These are phyloP conservation scores for Struthidea cinerea DNA, from an alignment of 2,113 vertebrate species.

Conservation along the genomic window DNA sequence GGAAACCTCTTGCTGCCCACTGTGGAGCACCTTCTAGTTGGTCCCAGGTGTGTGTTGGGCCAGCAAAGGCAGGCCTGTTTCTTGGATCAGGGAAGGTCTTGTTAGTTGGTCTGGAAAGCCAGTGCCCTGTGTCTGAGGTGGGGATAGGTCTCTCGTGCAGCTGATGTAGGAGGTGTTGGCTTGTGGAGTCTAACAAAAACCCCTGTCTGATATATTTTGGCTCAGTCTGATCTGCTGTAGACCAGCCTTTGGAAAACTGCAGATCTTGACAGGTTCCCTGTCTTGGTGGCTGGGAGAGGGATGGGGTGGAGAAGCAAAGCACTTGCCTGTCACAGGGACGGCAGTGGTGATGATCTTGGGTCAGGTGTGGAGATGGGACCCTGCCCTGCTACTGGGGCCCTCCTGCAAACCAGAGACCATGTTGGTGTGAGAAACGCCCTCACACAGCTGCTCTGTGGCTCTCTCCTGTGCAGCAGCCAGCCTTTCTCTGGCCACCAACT, in stretches of 20 bases:
- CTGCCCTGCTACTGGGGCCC: neutral
- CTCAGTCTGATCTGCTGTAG: neutral
- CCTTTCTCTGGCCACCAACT: neutral
- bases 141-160: neutral
- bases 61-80: neutral
- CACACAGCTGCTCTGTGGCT: neutral
- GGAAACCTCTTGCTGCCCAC: neutral
- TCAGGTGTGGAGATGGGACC: neutral
- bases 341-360: neutral
- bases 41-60: neutral
- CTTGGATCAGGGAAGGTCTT: neutral
- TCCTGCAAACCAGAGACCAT: neutral
- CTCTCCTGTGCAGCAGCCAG: conserved; percentile 10
- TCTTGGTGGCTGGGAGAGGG: neutral
- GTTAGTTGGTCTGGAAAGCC: neutral
- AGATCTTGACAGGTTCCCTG: neutral
- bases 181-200: neutral
- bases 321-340: neutral
- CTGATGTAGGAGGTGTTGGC: neutral
- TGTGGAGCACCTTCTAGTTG: neutral
- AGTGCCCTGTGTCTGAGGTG: neutral
- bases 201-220: neutral
- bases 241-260: neutral
- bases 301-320: neutral
- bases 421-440: neutral